phyloP scores from a whole-genome alignment of 1,140 invertebrate species.

The Drosophila prosaltans region DNA sequence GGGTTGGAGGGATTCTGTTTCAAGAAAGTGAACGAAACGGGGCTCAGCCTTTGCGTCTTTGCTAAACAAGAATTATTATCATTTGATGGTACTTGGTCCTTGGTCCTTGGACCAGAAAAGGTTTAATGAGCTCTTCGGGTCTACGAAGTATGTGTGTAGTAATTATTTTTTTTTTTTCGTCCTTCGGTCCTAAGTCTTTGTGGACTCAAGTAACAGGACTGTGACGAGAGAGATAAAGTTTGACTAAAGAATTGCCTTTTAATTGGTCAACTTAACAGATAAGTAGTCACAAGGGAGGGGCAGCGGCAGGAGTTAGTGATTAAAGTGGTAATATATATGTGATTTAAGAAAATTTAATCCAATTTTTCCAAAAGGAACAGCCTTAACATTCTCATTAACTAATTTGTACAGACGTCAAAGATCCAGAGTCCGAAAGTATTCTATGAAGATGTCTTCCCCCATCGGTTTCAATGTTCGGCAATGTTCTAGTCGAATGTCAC shows the following conservation, averaged over 20 bases:
- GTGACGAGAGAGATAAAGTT: constrained; percentile 22
- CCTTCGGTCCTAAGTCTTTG: background rate
- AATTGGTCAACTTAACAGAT: constrained; percentile 23
- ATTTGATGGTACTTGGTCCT: constrained; percentile 45
- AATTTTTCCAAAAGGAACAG: background rate
- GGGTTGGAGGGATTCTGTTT: background rate
- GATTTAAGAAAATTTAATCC: background rate
- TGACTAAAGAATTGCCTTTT: constrained; percentile 25
- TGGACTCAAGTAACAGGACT: background rate
- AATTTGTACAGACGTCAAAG: constrained; percentile 46
- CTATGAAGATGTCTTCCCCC: constrained; percentile 31
- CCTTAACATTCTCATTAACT: constrained; percentile 55
- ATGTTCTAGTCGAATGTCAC: constrained; percentile 67
- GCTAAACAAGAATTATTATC: constrained; percentile 59
- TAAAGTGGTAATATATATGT: background rate
- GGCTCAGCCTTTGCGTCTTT: constrained; percentile 4
- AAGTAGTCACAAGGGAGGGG: background rate
- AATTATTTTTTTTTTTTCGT: background rate
- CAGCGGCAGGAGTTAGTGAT: background rate
- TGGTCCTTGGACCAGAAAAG: constrained; percentile 19
- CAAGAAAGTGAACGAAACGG: background rate
- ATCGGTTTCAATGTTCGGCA: background rate
- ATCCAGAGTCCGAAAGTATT: constrained; percentile 18
- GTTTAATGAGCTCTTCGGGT: constrained; percentile 45
- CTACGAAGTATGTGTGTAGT: constrained; percentile 9